Percentiles rank a stretch among this genome's conserved stretches.
These are phyloP conservation scores for Plebejus anna DNA, from an alignment of 2,888 invertebrate species.

Conservation along the genomic window DNA sequence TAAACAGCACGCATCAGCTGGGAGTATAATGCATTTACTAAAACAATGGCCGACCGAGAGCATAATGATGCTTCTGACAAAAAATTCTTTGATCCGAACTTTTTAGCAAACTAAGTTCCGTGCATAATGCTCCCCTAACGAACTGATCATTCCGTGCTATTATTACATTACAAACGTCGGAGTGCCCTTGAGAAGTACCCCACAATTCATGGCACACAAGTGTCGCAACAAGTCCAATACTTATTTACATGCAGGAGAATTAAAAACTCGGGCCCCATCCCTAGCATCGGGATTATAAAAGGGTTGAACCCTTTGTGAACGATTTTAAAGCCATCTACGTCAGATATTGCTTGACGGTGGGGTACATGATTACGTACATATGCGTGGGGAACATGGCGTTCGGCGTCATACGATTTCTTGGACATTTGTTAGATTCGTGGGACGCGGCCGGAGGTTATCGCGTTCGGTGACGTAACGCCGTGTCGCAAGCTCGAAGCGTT, in stretches of 20 bases:
- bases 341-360: slow-evolving; percentile 59
- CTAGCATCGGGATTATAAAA: slow-evolving; percentile 58
- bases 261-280: slow-evolving; percentile 73
- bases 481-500: slow-evolving; percentile 58
- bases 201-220: slow-evolving; percentile 68
- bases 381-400: slow-evolving; percentile 42
- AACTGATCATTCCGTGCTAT: slow-evolving; percentile 64
- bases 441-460: slow-evolving; percentile 48
- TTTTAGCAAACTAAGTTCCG: slow-evolving; percentile 29
- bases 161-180: slow-evolving; percentile 70
- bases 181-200: slow-evolving; percentile 76
- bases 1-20: slow-evolving; percentile 28
- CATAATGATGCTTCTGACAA: neutral
- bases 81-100: slow-evolving; percentile 21
- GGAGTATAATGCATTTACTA: neutral
- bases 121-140: slow-evolving; percentile 51
- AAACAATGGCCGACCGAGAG: slow-evolving; percentile 15
- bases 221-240: slow-evolving; percentile 75
- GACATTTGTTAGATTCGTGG: slow-evolving; percentile 39
- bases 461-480: slow-evolving; percentile 68
- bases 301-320: slow-evolving; percentile 76
- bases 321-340: slow-evolving; percentile 58
- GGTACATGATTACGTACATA: slow-evolving; percentile 45
- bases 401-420: slow-evolving; percentile 40
- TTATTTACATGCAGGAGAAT: slow-evolving; percentile 75